Evolutionary conservation across 2,888 invertebrate genomes (phyloP).

Genomic region (Theretra japonica): DNA sequence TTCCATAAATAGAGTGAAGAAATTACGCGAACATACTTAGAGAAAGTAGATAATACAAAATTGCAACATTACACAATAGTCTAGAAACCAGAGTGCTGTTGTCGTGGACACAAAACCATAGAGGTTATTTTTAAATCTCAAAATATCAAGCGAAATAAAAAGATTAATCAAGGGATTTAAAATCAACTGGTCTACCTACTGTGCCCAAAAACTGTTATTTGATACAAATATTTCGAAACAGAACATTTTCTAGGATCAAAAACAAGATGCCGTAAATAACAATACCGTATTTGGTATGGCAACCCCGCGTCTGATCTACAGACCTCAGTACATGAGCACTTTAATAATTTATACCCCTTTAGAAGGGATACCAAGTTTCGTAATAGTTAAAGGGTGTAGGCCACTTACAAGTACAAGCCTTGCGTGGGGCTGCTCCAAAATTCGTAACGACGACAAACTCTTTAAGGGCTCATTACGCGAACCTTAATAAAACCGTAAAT

Average conservation of each 20-base stretch:
- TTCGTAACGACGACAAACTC: conserved; percentile 33
- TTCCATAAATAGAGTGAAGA: too few species aligned
- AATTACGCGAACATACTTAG: too few species aligned
- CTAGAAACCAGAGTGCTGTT: too few species aligned
- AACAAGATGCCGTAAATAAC: background rate
- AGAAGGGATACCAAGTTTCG: conserved; percentile 38
- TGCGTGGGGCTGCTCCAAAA: conserved; percentile 36
- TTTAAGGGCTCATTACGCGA: conserved; percentile 35
- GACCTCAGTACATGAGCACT: conserved; percentile 31
- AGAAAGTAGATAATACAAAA: too few species aligned
- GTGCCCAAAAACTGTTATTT: too few species aligned
- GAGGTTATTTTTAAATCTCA: too few species aligned
- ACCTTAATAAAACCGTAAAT: conserved; percentile 33
- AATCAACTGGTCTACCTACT: too few species aligned
- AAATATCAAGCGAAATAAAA: too few species aligned
- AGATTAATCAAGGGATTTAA: too few species aligned
- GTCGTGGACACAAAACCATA: too few species aligned
- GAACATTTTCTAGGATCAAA: background rate
- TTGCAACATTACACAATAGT: too few species aligned
- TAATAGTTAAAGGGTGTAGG: conserved; percentile 40
- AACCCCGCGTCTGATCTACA: conserved; percentile 27
- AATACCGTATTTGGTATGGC: background rate
- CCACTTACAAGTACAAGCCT: conserved; percentile 31
- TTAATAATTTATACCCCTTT: conserved; percentile 46
- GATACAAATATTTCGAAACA: too few species aligned